phyloP scores from a whole-genome alignment of 2,113 vertebrate species.

The Lipophrys pholis region DNA sequence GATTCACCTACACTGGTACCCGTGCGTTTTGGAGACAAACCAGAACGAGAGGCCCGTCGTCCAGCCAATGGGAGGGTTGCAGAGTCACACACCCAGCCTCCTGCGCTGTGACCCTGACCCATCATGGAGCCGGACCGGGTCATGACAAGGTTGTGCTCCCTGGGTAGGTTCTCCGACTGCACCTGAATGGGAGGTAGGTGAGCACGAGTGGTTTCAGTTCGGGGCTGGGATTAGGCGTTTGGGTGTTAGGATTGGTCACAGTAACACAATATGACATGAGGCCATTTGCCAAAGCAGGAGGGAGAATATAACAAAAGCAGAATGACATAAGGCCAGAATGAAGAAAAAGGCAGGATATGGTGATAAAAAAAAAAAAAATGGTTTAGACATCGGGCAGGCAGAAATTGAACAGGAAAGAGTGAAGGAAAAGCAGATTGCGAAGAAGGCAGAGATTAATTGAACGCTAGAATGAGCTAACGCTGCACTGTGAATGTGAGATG shows the following conservation, averaged over 20 bases:
- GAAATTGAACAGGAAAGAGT: slow-evolving; percentile 16
- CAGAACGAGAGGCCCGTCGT: slow-evolving; percentile 70
- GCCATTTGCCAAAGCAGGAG: slow-evolving; percentile 4
- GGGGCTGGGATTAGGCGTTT: slow-evolving; percentile 63
- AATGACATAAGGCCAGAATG: slow-evolving; percentile 8
- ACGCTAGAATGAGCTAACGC: slow-evolving; percentile 78
- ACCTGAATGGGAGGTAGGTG: slow-evolving; percentile 77
- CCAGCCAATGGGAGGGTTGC: slow-evolving; percentile 79
- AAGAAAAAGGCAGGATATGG: slow-evolving; percentile 21
- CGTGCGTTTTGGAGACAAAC: slow-evolving; percentile 69
- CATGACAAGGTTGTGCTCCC: slow-evolving; percentile 82
- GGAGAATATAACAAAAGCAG: slow-evolving; percentile 25
- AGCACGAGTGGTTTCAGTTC: slow-evolving; percentile 77
- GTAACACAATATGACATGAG: slow-evolving; percentile 36
- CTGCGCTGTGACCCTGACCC: slow-evolving; percentile 60
- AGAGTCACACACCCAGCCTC: slow-evolving; percentile 81
- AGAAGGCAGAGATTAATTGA: slow-evolving; percentile 69
- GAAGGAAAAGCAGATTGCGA: slow-evolving; percentile 53
- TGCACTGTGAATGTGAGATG: slow-evolving; percentile 77
- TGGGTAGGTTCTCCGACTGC: slow-evolving; percentile 77
- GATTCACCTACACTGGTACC: slow-evolving; percentile 57
- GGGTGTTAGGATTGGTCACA: slow-evolving; percentile 47
- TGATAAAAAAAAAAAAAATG: slow-evolving; percentile 22
- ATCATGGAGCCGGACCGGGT: slow-evolving; percentile 80
- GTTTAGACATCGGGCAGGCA: slow-evolving; percentile 31